These are phyloP conservation scores for Aviceda subcristata DNA, from an alignment of 2,113 vertebrate genomes.

Conservation along the genomic window DNA sequence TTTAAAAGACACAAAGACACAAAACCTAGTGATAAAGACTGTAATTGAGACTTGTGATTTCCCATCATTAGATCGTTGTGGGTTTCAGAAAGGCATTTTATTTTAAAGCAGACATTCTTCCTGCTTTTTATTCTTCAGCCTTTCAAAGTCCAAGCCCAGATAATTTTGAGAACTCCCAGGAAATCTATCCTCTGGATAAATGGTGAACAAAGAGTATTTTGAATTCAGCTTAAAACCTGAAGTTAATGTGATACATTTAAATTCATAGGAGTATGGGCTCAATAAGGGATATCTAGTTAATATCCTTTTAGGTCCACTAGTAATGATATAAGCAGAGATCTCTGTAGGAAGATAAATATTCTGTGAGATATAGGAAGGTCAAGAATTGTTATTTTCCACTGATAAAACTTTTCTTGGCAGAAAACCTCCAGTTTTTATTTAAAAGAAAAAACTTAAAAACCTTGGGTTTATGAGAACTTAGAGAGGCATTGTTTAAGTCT, in stretches of 20 bases:
- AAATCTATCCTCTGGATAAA: neutral
- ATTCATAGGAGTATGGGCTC: neutral
- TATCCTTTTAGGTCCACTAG: neutral
- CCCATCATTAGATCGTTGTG: neutral
- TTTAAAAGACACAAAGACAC: neutral
- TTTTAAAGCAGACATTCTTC: neutral
- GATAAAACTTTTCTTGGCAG: constrained; percentile 56
- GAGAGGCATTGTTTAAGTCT: constrained; percentile 62
- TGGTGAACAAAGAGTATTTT: neutral
- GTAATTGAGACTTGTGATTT: neutral
- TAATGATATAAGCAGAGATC: constrained; percentile 45
- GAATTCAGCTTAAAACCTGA: neutral
- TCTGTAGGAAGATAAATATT: constrained; percentile 47
- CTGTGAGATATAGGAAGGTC: constrained; percentile 50
- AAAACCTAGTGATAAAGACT: neutral
- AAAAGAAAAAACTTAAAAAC: constrained; percentile 31
- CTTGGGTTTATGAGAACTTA: constrained; percentile 67
- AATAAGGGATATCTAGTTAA: constrained; percentile 8
- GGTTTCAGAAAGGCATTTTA: neutral
- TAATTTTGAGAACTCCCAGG: neutral
- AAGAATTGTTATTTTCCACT: constrained; percentile 66
- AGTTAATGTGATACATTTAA: neutral
- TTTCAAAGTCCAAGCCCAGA: neutral
- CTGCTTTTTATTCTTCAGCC: neutral
- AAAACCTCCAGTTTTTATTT: constrained; percentile 59